These are phyloP conservation scores for Gobius niger DNA, from an alignment of 2,113 vertebrate species.

Conservation along the genomic window DNA sequence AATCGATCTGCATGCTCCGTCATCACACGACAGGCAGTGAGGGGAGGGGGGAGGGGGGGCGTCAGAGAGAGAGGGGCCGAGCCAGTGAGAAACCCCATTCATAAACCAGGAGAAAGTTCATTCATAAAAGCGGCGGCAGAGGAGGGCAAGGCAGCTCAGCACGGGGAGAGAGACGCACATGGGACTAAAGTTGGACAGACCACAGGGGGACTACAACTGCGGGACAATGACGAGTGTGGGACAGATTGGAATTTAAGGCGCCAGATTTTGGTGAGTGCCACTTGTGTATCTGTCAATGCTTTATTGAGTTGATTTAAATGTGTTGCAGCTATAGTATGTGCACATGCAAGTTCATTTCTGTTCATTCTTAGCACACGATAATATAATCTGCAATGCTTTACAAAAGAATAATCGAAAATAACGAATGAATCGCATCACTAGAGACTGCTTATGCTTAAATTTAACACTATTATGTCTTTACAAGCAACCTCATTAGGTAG, in stretches of 20 bases:
- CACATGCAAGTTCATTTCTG: no score
- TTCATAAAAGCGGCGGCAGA: slow-evolving; percentile 84
- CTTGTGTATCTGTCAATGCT: neutral
- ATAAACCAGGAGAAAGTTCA: slow-evolving; percentile 82
- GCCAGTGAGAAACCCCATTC: slow-evolving; percentile 74
- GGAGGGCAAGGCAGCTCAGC: slow-evolving; percentile 28
- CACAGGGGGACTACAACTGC: neutral
- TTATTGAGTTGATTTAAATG: no score
- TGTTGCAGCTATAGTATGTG: no score
- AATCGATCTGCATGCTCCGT: slow-evolving; percentile 81
- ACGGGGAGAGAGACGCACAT: slow-evolving; percentile 13
- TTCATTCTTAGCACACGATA: no score
- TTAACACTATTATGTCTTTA: no score
- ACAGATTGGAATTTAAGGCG: slow-evolving; percentile 36
- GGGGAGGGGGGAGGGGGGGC: slow-evolving; percentile 33
- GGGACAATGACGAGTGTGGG: slow-evolving; percentile 24
- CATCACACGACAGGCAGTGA: slow-evolving; percentile 45
- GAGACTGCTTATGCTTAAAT: no score
- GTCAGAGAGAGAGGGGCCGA: neutral
- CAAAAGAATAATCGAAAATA: no score
- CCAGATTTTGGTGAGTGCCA: slow-evolving; percentile 57
- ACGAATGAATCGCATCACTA: no score
- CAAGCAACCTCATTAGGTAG: neutral
- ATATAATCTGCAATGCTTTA: no score
- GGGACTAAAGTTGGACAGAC: slow-evolving; percentile 31